Conservation (phyloP, 2,888 invertebrate genomes). For the Oxystoma pomonae region DNA sequence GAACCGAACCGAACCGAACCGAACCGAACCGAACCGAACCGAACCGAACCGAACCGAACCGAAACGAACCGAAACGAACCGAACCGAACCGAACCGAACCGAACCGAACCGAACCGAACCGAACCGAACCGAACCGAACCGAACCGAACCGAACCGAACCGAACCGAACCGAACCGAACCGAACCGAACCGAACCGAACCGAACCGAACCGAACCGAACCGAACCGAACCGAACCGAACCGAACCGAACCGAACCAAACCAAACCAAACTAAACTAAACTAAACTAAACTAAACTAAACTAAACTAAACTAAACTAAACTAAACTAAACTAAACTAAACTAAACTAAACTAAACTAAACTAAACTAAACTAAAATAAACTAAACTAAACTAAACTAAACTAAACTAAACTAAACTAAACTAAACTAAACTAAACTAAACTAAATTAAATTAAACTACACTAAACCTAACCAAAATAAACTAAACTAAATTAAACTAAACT, state of each 20-base stretch:
- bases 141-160: constrained; percentile 5
- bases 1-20: constrained; percentile 1
- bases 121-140: constrained; percentile 5
- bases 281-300: too few relatives aligned
- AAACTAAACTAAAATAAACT: too few relatives aligned
- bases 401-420: too few relatives aligned
- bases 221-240: neutral
- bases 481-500: too few relatives aligned
- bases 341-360: too few relatives aligned
- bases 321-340: too few relatives aligned
- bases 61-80: neutral
- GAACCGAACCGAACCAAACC: neutral
- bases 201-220: constrained; percentile 1
- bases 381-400: too few relatives aligned
- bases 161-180: neutral
- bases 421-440: too few relatives aligned
- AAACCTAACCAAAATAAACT: too few relatives aligned
- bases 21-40: constrained; percentile 3
- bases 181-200: constrained; percentile 1
- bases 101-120: constrained; percentile 5
- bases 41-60: constrained; percentile 3
- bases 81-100: neutral
- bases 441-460: too few relatives aligned
- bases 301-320: too few relatives aligned
- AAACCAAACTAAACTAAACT: too few relatives aligned